Conservation (phyloP, 1,140 invertebrate genomes). For the Hyles euphorbiae region DNA sequence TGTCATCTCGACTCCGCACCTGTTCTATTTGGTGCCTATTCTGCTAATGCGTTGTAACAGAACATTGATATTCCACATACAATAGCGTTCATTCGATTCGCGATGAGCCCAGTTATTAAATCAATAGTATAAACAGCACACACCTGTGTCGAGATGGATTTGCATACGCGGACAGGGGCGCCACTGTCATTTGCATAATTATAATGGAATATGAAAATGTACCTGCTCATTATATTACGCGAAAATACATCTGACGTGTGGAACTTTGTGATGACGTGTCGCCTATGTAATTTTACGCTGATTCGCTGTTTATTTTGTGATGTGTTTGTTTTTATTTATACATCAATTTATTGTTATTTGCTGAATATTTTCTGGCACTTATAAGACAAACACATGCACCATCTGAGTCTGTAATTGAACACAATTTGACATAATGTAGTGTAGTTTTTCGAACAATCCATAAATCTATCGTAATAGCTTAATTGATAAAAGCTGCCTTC, state of each 20-base stretch:
- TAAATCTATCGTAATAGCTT: too few species aligned
- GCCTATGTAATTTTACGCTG: too few species aligned
- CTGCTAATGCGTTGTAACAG: slow-evolving; percentile 53
- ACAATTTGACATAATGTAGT: too few species aligned
- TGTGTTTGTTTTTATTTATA: too few species aligned
- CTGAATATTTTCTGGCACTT: too few species aligned
- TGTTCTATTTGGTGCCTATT: slow-evolving; percentile 50
- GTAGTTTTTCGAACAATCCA: too few species aligned
- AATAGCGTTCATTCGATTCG: slow-evolving; percentile 47
- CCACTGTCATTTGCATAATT: slow-evolving; percentile 30
- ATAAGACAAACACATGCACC: too few species aligned
- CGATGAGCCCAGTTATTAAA: slow-evolving; percentile 63
- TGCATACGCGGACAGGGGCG: slow-evolving; percentile 28
- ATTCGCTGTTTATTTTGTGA: too few species aligned
- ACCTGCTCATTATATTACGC: slow-evolving; percentile 16
- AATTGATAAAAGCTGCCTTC: too few species aligned
- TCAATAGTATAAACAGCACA: slow-evolving; percentile 56
- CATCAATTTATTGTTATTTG: too few species aligned
- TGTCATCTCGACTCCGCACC: slow-evolving; percentile 24
- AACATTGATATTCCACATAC: slow-evolving; percentile 60
- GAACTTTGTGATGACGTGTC: too few species aligned
- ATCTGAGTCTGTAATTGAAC: too few species aligned
- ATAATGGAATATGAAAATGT: slow-evolving; percentile 22
- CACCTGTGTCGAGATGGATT: slow-evolving; percentile 44
- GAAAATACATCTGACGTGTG: slow-evolving; percentile 15